Evolutionary conservation across 2,113 vertebrate genomes (phyloP).

Genomic region (Ammospiza caudacuta): DNA sequence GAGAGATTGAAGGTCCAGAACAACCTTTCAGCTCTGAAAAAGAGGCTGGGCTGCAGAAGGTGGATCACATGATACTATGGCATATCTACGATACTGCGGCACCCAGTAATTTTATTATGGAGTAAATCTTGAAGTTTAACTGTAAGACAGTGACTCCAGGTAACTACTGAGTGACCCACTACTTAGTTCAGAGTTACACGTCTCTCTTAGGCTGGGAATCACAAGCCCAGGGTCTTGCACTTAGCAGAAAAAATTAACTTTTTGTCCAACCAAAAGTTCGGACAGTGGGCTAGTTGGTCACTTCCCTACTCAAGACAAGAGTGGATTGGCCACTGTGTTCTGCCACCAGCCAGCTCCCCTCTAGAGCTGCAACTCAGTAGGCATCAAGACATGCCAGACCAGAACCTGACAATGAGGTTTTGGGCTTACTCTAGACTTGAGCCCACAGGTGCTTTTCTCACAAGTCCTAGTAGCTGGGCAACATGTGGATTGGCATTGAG

Average conservation of each 20-base stretch:
- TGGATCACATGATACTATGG: not conserved
- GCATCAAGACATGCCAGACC: not conserved
- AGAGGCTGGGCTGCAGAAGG: not conserved
- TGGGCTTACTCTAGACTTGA: not conserved
- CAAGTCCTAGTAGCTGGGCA: not conserved
- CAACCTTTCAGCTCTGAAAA: not conserved
- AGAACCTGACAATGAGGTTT: not conserved
- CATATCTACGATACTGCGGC: not conserved
- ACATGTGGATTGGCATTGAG: not conserved
- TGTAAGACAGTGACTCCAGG: not conserved
- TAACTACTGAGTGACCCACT: not conserved
- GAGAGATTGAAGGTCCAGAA: not conserved
- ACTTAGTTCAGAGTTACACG: not conserved
- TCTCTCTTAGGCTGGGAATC: not conserved
- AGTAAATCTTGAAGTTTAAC: not conserved
- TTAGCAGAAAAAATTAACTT: not conserved
- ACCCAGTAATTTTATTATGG: not conserved
- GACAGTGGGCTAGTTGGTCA: rapidly evolving
- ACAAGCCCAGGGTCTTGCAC: not conserved
- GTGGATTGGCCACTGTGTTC: not conserved
- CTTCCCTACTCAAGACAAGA: not conserved
- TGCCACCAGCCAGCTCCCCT: not conserved
- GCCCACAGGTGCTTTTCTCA: not conserved
- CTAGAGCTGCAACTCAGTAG: not conserved
- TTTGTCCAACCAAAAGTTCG: not conserved